These are phyloP conservation scores for Peucedramus taeniatus DNA, from an alignment of 2,113 vertebrate species.

Conservation along the genomic window DNA sequence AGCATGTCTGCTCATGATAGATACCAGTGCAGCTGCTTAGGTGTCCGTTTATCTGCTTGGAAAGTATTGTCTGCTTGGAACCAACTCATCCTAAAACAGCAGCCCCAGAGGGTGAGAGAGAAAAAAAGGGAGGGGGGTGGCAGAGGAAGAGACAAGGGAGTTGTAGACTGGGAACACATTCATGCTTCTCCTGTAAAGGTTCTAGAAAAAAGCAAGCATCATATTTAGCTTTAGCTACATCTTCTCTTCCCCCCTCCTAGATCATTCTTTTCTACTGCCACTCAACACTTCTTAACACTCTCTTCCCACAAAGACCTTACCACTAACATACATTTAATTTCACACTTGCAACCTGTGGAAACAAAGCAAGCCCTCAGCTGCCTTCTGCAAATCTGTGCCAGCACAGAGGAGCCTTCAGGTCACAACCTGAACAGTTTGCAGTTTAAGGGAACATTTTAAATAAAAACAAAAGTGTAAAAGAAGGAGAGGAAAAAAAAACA, in stretches of 20 bases:
- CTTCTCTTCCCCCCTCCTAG: neutral
- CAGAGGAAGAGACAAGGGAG: neutral
- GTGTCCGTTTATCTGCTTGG: constrained; percentile 56
- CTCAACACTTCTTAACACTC: neutral
- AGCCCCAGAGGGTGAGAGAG: neutral
- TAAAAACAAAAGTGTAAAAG: neutral
- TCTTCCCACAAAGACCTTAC: constrained; percentile 12
- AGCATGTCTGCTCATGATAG: constrained; percentile 50
- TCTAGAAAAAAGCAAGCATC: constrained; percentile 4
- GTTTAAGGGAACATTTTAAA: neutral
- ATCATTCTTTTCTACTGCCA: neutral
- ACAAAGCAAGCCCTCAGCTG: neutral
- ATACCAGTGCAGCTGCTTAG: constrained; percentile 46
- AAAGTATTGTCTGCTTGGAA: constrained; percentile 49
- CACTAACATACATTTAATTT: neutral
- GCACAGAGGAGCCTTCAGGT: neutral
- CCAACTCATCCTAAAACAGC: constrained; percentile 31
- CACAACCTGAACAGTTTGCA: neutral
- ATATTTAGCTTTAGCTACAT: neutral
- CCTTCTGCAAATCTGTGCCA: neutral
- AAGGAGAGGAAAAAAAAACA: neutral
- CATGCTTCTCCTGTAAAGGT: constrained; percentile 4
- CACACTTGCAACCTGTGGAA: neutral
- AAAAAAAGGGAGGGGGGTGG: neutral
- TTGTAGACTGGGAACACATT: neutral